Evolutionary conservation across 2,797 vertebrate genomes (phyloP), one percentile per base, ranked within the genome.

Genomic region (Philypnodon macrostomus): DNA sequence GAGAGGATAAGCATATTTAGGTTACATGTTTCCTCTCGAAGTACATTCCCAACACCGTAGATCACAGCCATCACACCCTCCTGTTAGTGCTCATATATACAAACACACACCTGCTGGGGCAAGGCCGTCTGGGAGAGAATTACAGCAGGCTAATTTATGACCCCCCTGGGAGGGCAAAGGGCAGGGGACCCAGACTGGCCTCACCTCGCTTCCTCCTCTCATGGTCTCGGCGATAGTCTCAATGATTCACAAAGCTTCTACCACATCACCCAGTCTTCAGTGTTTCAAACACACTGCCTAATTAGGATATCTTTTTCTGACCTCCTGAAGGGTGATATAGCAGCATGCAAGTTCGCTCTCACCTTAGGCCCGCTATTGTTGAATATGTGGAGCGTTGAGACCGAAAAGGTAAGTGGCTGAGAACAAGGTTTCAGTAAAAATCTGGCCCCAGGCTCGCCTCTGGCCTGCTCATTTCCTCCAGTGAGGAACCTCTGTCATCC

Each of bases 101-200:
- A 91, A 90, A 91, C 87, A 89, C 88, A 88, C 90, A 91, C 90
- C 89, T 91, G 90, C 87, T 77, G 64, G 80, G 70, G 59, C 80
- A 86, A 88, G 81, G 87, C 81, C 59, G 80, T 84, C 87, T 77
- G 73, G 66, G 59, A 79, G 84, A 85, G 83, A 87, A 88, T 85
- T 88, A 86, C 87, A 88, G 77, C 84, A 57, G 74, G 71, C 79
- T 90, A 85, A 91, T 90, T 90, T 89, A 91, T 83, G 84, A 73
- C 64, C 79, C 89, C 85, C 89, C 41, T 42, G 85, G 84, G 89
- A 87, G 82, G 77, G 65, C 75, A 82, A 73, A 87, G 85, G 85
- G 65, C 77, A 88, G 69, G 73, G 52, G 64, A 88, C 80, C 79
- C 86, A 87, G 84, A 83, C 85, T 67, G 69, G 67, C 74, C 73